A percentile compares a stretch with the other conserved stretches of the same genome.
These are phyloP conservation scores for Unio delphinus DNA, from an alignment of 2,888 invertebrate genomes.

Conservation along the genomic window DNA sequence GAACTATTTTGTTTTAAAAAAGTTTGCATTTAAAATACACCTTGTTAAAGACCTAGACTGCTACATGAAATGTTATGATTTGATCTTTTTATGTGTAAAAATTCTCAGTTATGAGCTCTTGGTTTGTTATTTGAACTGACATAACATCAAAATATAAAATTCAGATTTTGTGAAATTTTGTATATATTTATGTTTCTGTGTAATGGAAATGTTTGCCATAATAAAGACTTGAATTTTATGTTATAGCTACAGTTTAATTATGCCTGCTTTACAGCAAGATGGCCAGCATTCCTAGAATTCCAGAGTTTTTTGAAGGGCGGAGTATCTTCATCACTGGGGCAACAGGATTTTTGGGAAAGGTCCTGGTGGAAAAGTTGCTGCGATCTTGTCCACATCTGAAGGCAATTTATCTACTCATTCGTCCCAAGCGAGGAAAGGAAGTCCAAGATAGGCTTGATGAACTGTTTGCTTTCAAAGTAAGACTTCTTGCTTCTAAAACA, in stretches of 20 bases:
- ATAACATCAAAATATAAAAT: too few species aligned
- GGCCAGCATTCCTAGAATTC: constrained; percentile 49
- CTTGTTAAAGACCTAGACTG: too few species aligned
- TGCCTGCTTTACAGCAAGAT: constrained; percentile 10
- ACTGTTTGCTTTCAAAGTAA: constrained; percentile 86
- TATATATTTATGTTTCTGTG: too few species aligned
- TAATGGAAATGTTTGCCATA: too few species aligned
- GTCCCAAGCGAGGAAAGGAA: constrained; percentile 81
- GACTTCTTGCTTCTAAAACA: constrained; percentile 53
- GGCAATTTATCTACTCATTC: constrained; percentile 83
- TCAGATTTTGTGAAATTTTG: too few species aligned
- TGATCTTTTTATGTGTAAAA: too few species aligned
- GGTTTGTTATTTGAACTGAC: too few species aligned
- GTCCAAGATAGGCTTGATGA: constrained; percentile 79
- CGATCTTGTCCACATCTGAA: constrained; percentile 84
- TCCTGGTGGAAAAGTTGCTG: constrained; percentile 88
- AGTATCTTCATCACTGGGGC: constrained; percentile 93
- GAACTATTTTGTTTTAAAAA: too few species aligned
- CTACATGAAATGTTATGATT: too few species aligned
- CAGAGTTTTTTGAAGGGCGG: constrained; percentile 80
- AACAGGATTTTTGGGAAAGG: constrained; percentile 94
- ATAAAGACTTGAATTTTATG: too few species aligned
- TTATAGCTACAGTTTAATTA: neutral
- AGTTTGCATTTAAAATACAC: too few species aligned
- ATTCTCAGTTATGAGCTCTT: too few species aligned